Conservation (phyloP, 2,113 vertebrate species). For the Thermophis baileyi region DNA sequence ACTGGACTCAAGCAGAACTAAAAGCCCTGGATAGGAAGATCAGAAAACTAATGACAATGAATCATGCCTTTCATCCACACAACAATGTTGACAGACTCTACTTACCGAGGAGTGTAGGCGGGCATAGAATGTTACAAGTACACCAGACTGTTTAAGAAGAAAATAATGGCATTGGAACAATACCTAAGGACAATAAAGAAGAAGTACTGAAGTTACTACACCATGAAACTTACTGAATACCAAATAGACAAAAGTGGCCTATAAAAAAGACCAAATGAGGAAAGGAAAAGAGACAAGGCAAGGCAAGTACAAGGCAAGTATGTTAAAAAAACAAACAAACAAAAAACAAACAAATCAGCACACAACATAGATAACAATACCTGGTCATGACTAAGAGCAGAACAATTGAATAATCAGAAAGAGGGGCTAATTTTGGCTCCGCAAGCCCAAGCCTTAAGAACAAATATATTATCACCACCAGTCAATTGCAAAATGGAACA, state of each 20-base stretch:
- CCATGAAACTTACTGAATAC: not conserved
- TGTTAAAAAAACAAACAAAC: no score
- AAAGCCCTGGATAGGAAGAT: not conserved
- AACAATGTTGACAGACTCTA: not conserved
- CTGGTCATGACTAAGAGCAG: not conserved
- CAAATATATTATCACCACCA: not conserved
- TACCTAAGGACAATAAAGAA: not conserved
- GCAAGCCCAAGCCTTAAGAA: not conserved
- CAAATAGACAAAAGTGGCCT: not conserved
- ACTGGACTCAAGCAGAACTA: not conserved
- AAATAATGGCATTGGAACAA: not conserved
- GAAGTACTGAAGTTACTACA: not conserved
- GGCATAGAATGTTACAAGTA: not conserved
- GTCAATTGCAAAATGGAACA: not conserved
- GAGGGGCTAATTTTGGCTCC: not conserved
- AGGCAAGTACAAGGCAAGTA: no score
- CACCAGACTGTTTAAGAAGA: not conserved
- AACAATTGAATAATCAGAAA: not conserved
- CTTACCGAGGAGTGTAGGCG: not conserved
- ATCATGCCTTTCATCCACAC: not conserved
- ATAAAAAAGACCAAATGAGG: not conserved
- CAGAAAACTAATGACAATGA: not conserved
- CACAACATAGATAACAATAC: not conserved
- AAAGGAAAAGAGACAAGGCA: not conserved
- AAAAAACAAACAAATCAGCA: no score